Evolutionary conservation across 1,140 invertebrate genomes (phyloP).

Genomic region (Thaumetopoea pityocampa): DNA sequence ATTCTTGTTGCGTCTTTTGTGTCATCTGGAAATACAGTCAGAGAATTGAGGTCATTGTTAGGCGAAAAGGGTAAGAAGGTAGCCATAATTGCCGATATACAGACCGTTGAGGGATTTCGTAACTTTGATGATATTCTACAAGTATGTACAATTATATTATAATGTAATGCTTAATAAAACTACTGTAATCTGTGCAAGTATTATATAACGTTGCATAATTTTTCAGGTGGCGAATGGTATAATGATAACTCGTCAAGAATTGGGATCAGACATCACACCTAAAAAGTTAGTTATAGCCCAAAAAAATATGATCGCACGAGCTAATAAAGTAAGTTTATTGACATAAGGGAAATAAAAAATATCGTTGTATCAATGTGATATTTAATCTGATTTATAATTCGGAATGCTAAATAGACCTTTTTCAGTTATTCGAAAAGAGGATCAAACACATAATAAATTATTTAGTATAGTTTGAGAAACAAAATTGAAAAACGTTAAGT

Average conservation of each 20-base stretch:
- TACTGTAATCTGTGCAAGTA: not conserved
- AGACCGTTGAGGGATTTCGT: constrained; percentile 84
- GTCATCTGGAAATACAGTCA: constrained; percentile 79
- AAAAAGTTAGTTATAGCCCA: constrained; percentile 92
- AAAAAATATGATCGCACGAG: constrained; percentile 88
- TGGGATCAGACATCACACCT: constrained; percentile 86
- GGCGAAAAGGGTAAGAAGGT: constrained; percentile 85
- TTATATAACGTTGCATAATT: not conserved
- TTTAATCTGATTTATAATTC: not conserved
- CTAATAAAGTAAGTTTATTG: constrained; percentile 76
- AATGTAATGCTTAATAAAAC: not conserved
- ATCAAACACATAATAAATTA: too few relatives aligned
- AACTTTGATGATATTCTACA: constrained; percentile 83
- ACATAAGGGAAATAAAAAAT: not conserved
- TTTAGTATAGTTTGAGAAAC: too few relatives aligned
- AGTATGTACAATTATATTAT: not conserved
- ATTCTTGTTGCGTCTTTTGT: constrained; percentile 91
- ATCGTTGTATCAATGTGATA: not conserved
- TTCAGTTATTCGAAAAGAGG: too few relatives aligned
- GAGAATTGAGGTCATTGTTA: constrained; percentile 79
- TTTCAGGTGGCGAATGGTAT: constrained; percentile 82
- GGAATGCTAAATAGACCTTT: not conserved
- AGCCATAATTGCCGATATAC: constrained; percentile 85
- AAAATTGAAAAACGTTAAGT: too few relatives aligned
- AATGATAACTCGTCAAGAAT: constrained; percentile 85